phyloP scores from a whole-genome alignment of 1,140 invertebrate genomes.

The Cyphomyrmex costatus region DNA sequence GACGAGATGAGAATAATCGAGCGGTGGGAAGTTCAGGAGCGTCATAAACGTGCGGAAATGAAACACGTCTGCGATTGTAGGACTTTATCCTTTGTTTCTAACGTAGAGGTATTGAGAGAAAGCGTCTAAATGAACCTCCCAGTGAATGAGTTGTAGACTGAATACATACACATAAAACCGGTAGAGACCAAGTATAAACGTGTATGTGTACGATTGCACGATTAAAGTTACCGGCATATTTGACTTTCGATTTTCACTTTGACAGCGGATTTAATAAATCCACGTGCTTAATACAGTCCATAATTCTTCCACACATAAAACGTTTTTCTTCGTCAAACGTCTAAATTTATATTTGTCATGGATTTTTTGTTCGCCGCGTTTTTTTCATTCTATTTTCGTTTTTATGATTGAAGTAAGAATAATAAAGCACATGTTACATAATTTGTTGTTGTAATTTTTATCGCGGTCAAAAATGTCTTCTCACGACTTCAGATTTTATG shows the following conservation, averaged over 20 bases:
- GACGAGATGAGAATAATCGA: constrained; percentile 25
- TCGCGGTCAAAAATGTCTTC: not conserved
- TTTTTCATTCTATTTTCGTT: constrained; percentile 16
- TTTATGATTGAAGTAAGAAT: constrained; percentile 15
- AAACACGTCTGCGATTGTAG: constrained; percentile 34
- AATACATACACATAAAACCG: constrained; percentile 39
- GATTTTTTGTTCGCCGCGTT: not conserved
- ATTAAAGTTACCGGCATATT: constrained; percentile 29
- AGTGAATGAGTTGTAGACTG: constrained; percentile 10
- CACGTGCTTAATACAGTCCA: not conserved
- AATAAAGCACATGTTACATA: not conserved
- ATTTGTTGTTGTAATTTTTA: not conserved
- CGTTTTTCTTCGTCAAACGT: constrained; percentile 10
- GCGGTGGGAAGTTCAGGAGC: constrained; percentile 11
- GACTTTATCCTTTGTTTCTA: constrained; percentile 28
- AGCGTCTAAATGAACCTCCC: constrained; percentile 45
- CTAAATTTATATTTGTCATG: constrained; percentile 25
- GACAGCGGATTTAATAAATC: constrained; percentile 7
- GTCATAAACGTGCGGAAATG: constrained; percentile 19
- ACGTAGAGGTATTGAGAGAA: constrained; percentile 45
- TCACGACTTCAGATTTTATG: not conserved
- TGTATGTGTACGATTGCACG: not conserved
- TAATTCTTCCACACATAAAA: constrained; percentile 10
- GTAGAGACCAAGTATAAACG: constrained; percentile 13
- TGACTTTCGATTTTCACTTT: constrained; percentile 50